Evolutionary conservation across 2,113 vertebrate genomes (phyloP).

Genomic region (Festucalex cinctus): DNA sequence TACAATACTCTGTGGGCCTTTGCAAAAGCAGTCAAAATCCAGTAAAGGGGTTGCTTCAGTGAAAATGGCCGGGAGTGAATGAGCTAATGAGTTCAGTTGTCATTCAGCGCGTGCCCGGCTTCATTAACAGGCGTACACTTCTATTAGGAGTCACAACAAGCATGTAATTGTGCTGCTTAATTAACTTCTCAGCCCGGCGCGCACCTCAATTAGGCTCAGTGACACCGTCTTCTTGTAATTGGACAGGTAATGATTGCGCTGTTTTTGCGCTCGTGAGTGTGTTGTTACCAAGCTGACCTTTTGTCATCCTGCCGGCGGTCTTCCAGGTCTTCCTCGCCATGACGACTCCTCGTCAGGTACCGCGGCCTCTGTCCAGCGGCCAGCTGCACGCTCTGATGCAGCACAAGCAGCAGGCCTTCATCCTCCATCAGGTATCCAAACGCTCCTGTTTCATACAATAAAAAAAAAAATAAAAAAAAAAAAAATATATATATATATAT

Average conservation of each 20-base stretch:
- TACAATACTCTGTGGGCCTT: no score
- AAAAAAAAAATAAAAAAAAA: no score
- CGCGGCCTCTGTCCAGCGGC: slow-evolving; percentile 85
- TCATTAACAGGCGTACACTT: slow-evolving; percentile 68
- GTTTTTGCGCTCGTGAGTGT: neutral
- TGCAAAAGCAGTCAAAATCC: no score
- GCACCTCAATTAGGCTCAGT: slow-evolving; percentile 51
- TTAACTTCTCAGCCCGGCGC: slow-evolving; percentile 52
- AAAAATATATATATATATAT: no score
- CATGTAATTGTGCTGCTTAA: slow-evolving; percentile 69
- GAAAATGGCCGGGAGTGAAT: no score
- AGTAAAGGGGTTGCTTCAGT: no score
- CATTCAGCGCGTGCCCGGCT: slow-evolving; percentile 63
- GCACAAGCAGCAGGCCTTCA: slow-evolving; percentile 89
- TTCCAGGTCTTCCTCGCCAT: slow-evolving; percentile 85
- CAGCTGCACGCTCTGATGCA: slow-evolving; percentile 89
- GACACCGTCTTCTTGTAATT: slow-evolving; percentile 51
- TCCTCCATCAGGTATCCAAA: slow-evolving; percentile 87
- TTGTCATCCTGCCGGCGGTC: neutral
- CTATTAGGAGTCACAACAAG: slow-evolving; percentile 67
- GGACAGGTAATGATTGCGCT: slow-evolving; percentile 20
- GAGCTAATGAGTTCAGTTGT: slow-evolving; percentile 54
- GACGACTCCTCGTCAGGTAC: slow-evolving; percentile 92
- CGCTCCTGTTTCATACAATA: neutral
- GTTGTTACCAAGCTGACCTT: neutral